Base-by-base conservation (phyloP, 2,888 invertebrate species). In the Margaritifera margaritifera region DNA sequence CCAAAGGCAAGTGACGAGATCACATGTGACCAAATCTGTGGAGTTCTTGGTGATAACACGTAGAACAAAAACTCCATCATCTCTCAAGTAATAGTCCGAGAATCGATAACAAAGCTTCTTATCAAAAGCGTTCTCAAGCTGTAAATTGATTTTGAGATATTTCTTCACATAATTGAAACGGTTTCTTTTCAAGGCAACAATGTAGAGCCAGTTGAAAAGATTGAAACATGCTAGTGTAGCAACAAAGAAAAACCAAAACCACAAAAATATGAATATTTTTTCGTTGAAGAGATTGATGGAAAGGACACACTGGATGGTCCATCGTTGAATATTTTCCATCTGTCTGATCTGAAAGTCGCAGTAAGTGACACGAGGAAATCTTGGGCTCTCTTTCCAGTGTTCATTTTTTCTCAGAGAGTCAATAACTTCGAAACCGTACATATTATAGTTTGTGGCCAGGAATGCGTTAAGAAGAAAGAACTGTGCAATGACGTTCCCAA, bases 391-490 rank as follows among this genome's bases (percentile, higher is more conserved):
- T 52, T 75, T 68, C 82, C 82, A 83, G 2, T 78, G 78, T 18
- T 66, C 69, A 62, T 76, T 75, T 50, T 72, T 69, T 24, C 73
- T 62, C 62, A 84, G 65, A 42, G 80, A 74, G 8, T 71, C 73
- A 20, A 86, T 54, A n/a, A 87, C 82, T 71, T 87, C 86, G 55
- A 85, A 80, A 6, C 87, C 87, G 67, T 82, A 85, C 15, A 85
- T 62, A 62, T 80, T 80, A 68, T 83, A 87, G 25, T 84, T 80
- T 54, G 83, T 85, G 20, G 85, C 80, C 71, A 87, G 75, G 70
- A 87, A 87, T 18, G 82, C 81, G 69, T 87, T 87, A 52, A 87
- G 78, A 18, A 87, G 72, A 73, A 84, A 87, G 62, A 89, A 84
- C 76, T 89, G 89, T 42, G 84, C 81, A 64, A 88, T 82, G 25